Conservation (phyloP, 2,113 vertebrate genomes). For the Halichoerus grypus region DNA sequence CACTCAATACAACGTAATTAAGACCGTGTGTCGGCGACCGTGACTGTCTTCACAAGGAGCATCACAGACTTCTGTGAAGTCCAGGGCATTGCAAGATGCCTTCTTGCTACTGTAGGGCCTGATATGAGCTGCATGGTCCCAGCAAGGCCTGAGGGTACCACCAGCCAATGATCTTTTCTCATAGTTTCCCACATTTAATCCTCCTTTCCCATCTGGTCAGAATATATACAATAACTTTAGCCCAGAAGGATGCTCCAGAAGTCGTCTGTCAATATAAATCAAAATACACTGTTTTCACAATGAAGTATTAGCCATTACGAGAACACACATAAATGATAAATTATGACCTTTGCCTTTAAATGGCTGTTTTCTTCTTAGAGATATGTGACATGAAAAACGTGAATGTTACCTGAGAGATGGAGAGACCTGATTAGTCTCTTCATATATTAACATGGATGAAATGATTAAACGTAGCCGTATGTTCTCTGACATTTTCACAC, state of each 20-base stretch:
- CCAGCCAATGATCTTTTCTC: not conserved
- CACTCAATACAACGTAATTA: not conserved
- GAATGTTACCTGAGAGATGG: not conserved
- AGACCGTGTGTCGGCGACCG: not conserved
- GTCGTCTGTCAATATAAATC: not conserved
- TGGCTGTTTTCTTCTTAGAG: not conserved
- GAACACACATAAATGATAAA: not conserved
- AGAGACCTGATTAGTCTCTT: not conserved
- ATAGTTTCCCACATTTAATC: not conserved
- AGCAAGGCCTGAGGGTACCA: not conserved
- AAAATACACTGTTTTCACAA: not conserved
- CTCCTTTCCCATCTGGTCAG: not conserved
- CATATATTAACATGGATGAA: not conserved
- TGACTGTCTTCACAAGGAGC: not conserved
- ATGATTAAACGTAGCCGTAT: not conserved
- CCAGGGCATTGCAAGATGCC: not conserved
- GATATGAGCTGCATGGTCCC: not conserved
- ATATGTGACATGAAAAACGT: not conserved
- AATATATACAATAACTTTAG: not conserved
- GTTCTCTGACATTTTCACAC: slow-evolving; percentile 13
- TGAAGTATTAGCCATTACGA: not conserved
- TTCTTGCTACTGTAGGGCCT: not conserved
- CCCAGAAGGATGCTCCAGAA: not conserved
- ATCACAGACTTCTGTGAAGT: not conserved
- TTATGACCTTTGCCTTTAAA: not conserved